Evolutionary conservation across 1,140 invertebrate species (phyloP).

Genomic region (Elysia chlorotica): DNA sequence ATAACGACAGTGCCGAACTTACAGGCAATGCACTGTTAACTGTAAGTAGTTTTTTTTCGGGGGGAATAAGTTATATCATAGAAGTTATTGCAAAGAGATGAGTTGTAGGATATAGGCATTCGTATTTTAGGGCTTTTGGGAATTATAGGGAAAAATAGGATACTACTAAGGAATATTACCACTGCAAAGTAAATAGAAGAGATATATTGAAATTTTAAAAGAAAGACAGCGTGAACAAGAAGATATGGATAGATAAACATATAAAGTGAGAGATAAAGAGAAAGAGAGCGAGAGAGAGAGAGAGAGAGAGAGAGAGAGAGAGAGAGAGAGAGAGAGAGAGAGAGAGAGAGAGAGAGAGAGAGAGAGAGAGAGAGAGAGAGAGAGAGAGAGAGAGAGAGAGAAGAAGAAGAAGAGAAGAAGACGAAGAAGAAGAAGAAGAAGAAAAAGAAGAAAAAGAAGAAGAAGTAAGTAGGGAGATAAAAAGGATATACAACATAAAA

Average conservation of each 20-base stretch:
- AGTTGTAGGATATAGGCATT: too few species aligned
- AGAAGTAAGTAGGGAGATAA: not conserved
- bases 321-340: not conserved
- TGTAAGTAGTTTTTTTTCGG: too few species aligned
- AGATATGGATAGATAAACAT: not conserved
- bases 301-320: not conserved
- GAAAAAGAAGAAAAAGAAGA: conserved; percentile 4
- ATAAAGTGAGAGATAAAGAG: not conserved
- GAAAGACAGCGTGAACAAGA: not conserved
- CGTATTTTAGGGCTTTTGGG: too few species aligned
- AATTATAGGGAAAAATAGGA: too few species aligned
- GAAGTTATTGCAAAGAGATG: too few species aligned
- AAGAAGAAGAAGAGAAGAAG: conserved; percentile 5
- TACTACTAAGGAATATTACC: too few species aligned
- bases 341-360: not conserved
- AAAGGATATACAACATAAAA: not conserved
- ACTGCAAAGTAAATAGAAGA: too few species aligned
- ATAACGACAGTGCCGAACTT: too few species aligned
- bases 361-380: not conserved
- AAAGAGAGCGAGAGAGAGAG: not conserved
- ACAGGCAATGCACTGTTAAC: too few species aligned
- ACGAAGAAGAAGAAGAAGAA: conserved; percentile 5
- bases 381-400: not conserved
- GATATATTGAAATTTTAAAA: too few species aligned
- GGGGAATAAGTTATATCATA: too few species aligned